These are phyloP conservation scores for Noctua pronuba DNA, from an alignment of 2,888 invertebrate species.

Conservation along the genomic window DNA sequence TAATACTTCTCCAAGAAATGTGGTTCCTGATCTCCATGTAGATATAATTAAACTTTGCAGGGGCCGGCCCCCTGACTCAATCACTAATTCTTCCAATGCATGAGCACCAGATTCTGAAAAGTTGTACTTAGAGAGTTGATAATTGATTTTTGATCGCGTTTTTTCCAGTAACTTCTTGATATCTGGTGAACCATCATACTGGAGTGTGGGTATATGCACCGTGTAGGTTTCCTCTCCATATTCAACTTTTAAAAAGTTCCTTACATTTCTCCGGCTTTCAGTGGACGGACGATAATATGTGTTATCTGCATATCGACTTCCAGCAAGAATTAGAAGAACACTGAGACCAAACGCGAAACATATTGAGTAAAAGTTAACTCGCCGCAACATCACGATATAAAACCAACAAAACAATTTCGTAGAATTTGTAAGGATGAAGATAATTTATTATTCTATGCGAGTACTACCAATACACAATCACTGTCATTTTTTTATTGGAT, in stretches of 20 bases:
- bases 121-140: slow-evolving; percentile 84
- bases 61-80: slow-evolving; percentile 93
- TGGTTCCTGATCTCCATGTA: slow-evolving; percentile 98
- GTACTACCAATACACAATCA: slow-evolving; percentile 81
- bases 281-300: slow-evolving; percentile 86
- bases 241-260: slow-evolving; percentile 92
- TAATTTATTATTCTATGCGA: slow-evolving; percentile 75
- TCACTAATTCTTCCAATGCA: slow-evolving; percentile 92
- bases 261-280: slow-evolving; percentile 84
- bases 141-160: slow-evolving; percentile 81
- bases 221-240: slow-evolving; percentile 79
- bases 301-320: slow-evolving; percentile 90
- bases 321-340: slow-evolving; percentile 88
- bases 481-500: slow-evolving; percentile 82
- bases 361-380: slow-evolving; percentile 89
- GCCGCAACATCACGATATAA: slow-evolving; percentile 87
- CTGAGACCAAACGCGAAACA: slow-evolving; percentile 89
- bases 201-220: slow-evolving; percentile 81
- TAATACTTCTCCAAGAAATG: slow-evolving; percentile 96
- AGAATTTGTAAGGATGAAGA: slow-evolving; percentile 72
- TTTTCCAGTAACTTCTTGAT: slow-evolving; percentile 83
- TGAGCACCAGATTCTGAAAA: slow-evolving; percentile 83
- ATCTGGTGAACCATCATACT: slow-evolving; percentile 81
- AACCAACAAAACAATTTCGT: slow-evolving; percentile 73
- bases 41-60: slow-evolving; percentile 94